Evolutionary conservation across 2,888 invertebrate species (phyloP), one percentile per base, ranked within the genome.

Genomic region (Heliconius ismenius): DNA sequence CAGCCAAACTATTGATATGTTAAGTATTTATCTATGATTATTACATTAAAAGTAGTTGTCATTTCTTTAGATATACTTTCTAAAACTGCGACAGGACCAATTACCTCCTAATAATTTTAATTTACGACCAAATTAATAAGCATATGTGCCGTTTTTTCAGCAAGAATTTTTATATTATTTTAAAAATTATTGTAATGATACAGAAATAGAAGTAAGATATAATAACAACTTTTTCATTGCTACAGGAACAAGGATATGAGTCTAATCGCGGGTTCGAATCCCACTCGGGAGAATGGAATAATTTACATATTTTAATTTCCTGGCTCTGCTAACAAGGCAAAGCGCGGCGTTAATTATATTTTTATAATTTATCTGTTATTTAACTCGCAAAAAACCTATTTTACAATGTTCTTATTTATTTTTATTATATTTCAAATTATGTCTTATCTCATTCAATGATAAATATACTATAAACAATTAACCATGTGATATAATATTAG

Each of bases 401-500:
- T 24, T 15, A 1, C 36, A 43, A n/a, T 67, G 1, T n/a, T 43
- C 15, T 3, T 67, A 67, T 67, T 18, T 11, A 39, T 39, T 64
- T 64, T 67, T 43, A 67, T 43, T 39, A 1, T 1, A 69, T 32
- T 69, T 54, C n/a, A 28, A 69, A 69, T 21, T 54, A 49, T 13
- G n/a, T 54, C 32, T 54, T 54, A 69, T 60, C 24, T 72, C 39
- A 18, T 60, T 3, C 18, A 36, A 24, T 60, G 39, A 73, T 39
- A 62, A 73, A 36, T 39, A 60, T 2, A 39, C 18, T 26, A 13
- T 62, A 64, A 43, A 63, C 64, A 24, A 43, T 49, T 49, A 49
- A 49, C 43, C 43, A 49, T 65, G 26, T 39, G 7, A 73, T 36
- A 63, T 7, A 63, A 73, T 73, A 62, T 26, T 26, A 63, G 63